phyloP scores from a whole-genome alignment of 2,113 vertebrate genomes.

The Macquaria ambigua region DNA sequence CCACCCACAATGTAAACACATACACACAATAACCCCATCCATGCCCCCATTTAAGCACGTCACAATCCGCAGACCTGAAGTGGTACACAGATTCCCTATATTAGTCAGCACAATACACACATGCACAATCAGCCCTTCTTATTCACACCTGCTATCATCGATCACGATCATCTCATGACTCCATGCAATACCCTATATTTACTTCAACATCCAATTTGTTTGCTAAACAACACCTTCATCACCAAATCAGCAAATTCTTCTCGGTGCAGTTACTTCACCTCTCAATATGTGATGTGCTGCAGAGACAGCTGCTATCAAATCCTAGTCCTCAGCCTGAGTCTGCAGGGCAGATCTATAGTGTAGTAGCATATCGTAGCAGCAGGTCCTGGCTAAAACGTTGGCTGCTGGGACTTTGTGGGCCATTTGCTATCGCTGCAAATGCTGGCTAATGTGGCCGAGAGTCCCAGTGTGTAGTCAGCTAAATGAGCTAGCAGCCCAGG shows the following conservation, averaged over 20 bases:
- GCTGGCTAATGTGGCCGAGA: slow-evolving; percentile 19
- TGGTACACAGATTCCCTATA: accelerated
- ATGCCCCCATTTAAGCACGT: neutral
- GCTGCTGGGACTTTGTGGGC: slow-evolving; percentile 15
- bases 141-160: slow-evolving; percentile 28
- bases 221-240: slow-evolving; percentile 52
- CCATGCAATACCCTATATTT: neutral
- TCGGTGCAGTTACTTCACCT: slow-evolving; percentile 58
- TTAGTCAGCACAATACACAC: slow-evolving; percentile 13
- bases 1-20: neutral
- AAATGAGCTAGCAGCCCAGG: slow-evolving; percentile 59
- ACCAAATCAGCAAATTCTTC: slow-evolving; percentile 52
- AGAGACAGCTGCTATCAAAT: slow-evolving; percentile 51
- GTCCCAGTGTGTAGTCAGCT: slow-evolving; percentile 64
- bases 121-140: neutral
- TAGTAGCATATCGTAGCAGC: neutral
- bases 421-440: slow-evolving; percentile 38
- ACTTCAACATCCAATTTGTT: slow-evolving; percentile 28
- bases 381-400: slow-evolving; percentile 21
- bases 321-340: slow-evolving; percentile 34
- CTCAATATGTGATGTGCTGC: slow-evolving; percentile 55
- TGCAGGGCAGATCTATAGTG: slow-evolving; percentile 32
- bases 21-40: slow-evolving; percentile 8
- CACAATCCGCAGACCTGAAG: neutral
- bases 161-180: slow-evolving; percentile 4